Evolutionary conservation across 2,113 vertebrate genomes (phyloP).

Genomic region (Gobius niger): DNA sequence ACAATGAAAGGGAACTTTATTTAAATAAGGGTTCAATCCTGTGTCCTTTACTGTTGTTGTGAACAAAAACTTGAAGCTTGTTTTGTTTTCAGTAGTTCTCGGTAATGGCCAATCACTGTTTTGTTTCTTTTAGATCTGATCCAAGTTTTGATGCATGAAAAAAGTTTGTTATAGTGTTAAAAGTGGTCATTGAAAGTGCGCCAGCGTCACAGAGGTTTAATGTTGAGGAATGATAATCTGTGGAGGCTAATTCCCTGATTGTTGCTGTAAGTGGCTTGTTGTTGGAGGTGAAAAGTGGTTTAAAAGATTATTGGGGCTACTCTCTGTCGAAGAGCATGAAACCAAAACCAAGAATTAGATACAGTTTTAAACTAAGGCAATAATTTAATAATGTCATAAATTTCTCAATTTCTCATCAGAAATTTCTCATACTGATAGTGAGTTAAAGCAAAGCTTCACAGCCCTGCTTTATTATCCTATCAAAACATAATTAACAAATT

Average conservation of each 20-base stretch:
- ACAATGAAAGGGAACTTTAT: too few relatives aligned
- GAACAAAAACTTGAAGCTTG: background rate
- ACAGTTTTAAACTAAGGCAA: too few relatives aligned
- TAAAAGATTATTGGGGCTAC: slow-evolving; percentile 4
- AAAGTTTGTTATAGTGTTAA: background rate
- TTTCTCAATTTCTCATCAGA: too few relatives aligned
- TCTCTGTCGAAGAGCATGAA: background rate
- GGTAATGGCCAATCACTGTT: background rate
- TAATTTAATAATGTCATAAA: too few relatives aligned
- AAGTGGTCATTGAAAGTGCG: background rate
- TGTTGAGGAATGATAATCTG: slow-evolving; percentile 44
- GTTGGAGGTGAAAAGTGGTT: slow-evolving; percentile 12
- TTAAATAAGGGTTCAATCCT: background rate
- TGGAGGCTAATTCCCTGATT: slow-evolving; percentile 25
- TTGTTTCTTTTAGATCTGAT: background rate
- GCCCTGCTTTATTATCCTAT: too few relatives aligned
- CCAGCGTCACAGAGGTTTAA: slow-evolving; percentile 13
- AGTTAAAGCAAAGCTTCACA: too few relatives aligned
- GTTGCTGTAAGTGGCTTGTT: slow-evolving; percentile 23
- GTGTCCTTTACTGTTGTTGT: background rate
- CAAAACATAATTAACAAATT: too few relatives aligned
- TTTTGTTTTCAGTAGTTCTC: background rate
- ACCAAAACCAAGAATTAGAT: too few relatives aligned
- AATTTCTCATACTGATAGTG: background rate
- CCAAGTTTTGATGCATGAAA: background rate